Base-by-base conservation (phyloP, 2,797 vertebrate species). In the Heterohyrax brucei region DNA sequence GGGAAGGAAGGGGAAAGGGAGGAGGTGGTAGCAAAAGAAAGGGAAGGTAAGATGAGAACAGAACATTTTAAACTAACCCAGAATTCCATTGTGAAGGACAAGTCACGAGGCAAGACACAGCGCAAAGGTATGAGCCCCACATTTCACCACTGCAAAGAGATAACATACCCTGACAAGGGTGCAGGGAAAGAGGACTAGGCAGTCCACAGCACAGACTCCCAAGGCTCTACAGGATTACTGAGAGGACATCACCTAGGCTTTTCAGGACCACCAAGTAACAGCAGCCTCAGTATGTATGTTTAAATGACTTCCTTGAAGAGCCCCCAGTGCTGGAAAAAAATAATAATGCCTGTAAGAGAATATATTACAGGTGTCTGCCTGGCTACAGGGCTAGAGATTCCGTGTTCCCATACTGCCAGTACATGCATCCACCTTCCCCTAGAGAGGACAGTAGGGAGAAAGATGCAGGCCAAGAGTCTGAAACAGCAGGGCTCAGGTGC, bases 51-150 rank as follows among this genome's bases (percentile, higher is more conserved):
- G 94, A 91, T 72, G 61, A 97, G 97, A 97, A 96, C 96, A 97
- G 96, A 98, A 96, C 95, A 95, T 94, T 97, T 97, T 95, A 95
- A 98, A 96, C 94, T 97, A 97, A 97, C 81, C 95, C 96, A 97
- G 97, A 97, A 97, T 96, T 94, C 95, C 95, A 95, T 79, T 96
- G 94, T 94, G 97, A 98, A 97, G 97, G 95, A 97, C 92, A 91
- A 98, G 97, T 98, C 98, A 98, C 14, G 2, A 98, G 97, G 96
- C 95, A 97, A 96, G 82, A 93, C 95, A 78, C 80, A 97, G 93
- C 94, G 97, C 93, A 94, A 95, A 98, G 93, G 84, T 91, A 96
- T 21, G 87, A 97, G 93, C 66, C 91, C 96, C 75, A 70, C 91
- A 92, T 96, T 92, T 97, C 92, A 98, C 46, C 87, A 95, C 50